Base-by-base conservation (phyloP, 2,113 vertebrate species). In the Cyphomyrus discorhynchus region DNA sequence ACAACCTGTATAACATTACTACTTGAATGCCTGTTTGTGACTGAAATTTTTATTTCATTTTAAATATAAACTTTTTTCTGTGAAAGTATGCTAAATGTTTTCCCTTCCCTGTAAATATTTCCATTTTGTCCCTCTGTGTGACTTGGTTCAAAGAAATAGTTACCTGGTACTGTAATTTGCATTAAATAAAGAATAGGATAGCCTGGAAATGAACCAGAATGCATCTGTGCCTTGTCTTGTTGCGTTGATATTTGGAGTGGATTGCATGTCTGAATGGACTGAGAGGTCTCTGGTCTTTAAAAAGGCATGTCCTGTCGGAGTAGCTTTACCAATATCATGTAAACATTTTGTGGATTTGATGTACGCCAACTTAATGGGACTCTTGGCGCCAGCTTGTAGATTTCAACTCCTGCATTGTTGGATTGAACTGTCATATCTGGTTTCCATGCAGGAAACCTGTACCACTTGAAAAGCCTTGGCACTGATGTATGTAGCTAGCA, bases 121-220 rank as follows among this genome's bases (percentile, higher is more conserved):
- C 98, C 93, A 94, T 97, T 97, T 98, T 94, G 97, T 98, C 99
- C 97, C 98, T 93, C 91, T 91, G 96, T 98, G 97, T 97, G 96
- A 98, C 96, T 97, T 96, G 95, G 96, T 97, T 99, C 97, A 95
- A 95, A 97, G 97, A 98, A 97, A 98, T 99, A 99, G 98, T 99
- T 99, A 98, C 97, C 98, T 98, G 98, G 98, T 99, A 98, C 98
- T 99, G 98, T 99, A 98, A 98, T 99, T 99, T 99, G 98, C 98
- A 99, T 99, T 99, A 98, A 99, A 99, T 99, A 99, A 99, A 99
- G 98, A 97, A 97, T 99, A 99, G 98, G 97, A 97, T 99, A 99
- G 98, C 97, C 97, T 99, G 97, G 97, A 98, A 97, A 98, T 97
- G 96, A 97, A 92, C 90, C 90, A 82, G 31, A 56, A 10, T 39